Base-by-base conservation (phyloP, 2,888 invertebrate genomes). In the Osmoderma eremita region DNA sequence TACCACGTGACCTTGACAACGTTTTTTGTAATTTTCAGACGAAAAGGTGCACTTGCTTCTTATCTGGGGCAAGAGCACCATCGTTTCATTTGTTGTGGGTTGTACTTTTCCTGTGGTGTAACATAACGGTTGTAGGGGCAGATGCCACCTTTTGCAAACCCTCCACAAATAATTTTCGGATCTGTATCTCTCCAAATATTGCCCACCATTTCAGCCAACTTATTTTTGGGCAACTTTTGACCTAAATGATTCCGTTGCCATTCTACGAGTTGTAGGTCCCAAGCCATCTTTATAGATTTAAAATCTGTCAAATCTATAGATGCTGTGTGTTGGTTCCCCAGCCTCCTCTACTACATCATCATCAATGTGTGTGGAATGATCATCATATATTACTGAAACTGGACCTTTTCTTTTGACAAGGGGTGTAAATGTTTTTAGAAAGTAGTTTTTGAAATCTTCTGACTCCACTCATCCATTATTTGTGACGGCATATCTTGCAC, bases 341-440 rank as follows among this genome's bases (percentile, higher is more conserved):
- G 71, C 71, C 30, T 68, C 18, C 22, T 72, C 51, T 30, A 76
- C 66, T 4, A 75, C 70, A 53, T 20, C 67, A 10, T 69, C 30
- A 48, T 67, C 68, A 15, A 74, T 68, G 54, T 74, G 76, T 18
- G 75, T 77, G 10, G 65, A 50, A 67, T 78, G 77, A 1, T 78
- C 78, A 63, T 77, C 78, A 42, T 75, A 76, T 22, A 78, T 69
- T 12, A 78, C 58, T 17, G 76, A 65, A 0, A 74, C 73, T 10
- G 77, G 77, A 17, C 76, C 24, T 36, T 78, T 73, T 42, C 72
- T 63, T 6, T 76, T 76, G n/a, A 67, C 10, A 51, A 3, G 61
- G 42, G 76, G 76, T 22, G 77, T 73, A 2, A 78, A 20, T 15
- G 74, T 56, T 64, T 75, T 75, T 73, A 69, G 45, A 24, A 77